Conservation (phyloP, 2,888 invertebrate species). For the Mesochorus sp. region DNA sequence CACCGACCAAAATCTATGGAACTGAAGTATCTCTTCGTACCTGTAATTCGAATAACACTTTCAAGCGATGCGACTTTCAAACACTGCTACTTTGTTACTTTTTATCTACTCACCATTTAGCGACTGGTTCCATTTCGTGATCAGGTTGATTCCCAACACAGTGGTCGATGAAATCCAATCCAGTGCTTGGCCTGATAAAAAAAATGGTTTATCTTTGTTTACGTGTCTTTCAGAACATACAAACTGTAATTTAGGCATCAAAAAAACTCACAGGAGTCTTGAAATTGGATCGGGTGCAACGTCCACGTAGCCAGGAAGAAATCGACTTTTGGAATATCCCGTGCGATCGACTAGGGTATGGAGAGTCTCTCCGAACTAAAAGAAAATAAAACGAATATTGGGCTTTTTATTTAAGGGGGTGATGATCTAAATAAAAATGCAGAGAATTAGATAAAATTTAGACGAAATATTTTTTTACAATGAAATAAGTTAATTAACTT, state of each 20-base stretch:
- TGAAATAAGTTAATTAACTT: no score
- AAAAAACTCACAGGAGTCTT: slow-evolving; percentile 84
- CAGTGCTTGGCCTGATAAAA: slow-evolving; percentile 85
- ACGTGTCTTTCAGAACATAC: neutral
- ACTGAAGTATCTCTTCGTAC: slow-evolving; percentile 89
- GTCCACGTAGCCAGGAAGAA: slow-evolving; percentile 86
- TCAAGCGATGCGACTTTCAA: no score
- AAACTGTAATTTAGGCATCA: neutral
- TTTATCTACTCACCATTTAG: slow-evolving; percentile 87
- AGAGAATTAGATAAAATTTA: no score
- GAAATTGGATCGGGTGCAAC: slow-evolving; percentile 83
- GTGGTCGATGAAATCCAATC: slow-evolving; percentile 96
- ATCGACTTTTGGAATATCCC: slow-evolving; percentile 89
- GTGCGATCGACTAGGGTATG: slow-evolving; percentile 97
- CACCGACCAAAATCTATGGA: slow-evolving; percentile 98
- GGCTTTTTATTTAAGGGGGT: neutral
- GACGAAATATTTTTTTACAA: no score
- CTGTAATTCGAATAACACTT: no score
- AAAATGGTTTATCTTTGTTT: slow-evolving; percentile 11
- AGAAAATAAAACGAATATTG: slow-evolving; percentile 47
- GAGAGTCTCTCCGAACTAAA: slow-evolving; percentile 96
- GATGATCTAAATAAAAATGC: no score
- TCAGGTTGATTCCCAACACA: slow-evolving; percentile 99
- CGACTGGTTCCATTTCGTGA: slow-evolving; percentile 92
- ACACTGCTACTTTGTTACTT: no score